These are phyloP conservation scores for Aegithalos caudatus DNA, from an alignment of 2,113 vertebrate genomes.

Conservation along the genomic window DNA sequence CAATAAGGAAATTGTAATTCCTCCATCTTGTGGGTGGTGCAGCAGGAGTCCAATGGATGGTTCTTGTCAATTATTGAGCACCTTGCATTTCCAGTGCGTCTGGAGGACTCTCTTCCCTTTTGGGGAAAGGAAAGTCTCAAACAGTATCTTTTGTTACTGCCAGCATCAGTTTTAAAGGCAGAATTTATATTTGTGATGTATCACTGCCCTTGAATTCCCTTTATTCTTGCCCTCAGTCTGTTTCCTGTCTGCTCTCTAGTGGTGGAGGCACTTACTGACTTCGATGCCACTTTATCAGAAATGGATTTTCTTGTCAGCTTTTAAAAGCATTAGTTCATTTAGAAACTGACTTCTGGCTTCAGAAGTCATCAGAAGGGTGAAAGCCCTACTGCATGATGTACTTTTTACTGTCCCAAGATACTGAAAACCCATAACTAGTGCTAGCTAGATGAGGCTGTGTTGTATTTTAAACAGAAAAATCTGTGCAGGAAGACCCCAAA, in stretches of 20 bases:
- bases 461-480: background rate
- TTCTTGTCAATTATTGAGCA: fast-evolving
- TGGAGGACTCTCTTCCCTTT: background rate
- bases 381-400: fast-evolving
- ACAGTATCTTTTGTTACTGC: background rate
- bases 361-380: background rate
- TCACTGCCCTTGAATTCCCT: fast-evolving
- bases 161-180: background rate
- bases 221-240: background rate
- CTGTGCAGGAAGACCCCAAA: background rate
- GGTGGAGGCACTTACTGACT: background rate
- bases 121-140: background rate
- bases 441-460: background rate
- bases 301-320: background rate
- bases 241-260: background rate
- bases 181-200: background rate
- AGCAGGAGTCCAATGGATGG: background rate
- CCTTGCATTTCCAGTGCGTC: background rate
- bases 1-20: background rate
- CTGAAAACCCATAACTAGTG: background rate
- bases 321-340: background rate
- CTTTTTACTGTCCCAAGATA: background rate
- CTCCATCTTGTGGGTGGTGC: background rate
- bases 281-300: background rate
- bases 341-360: background rate